These are phyloP conservation scores for Hypotaenidia philippensis DNA, from an alignment of 2,797 vertebrate genomes.

Conservation along the genomic window DNA sequence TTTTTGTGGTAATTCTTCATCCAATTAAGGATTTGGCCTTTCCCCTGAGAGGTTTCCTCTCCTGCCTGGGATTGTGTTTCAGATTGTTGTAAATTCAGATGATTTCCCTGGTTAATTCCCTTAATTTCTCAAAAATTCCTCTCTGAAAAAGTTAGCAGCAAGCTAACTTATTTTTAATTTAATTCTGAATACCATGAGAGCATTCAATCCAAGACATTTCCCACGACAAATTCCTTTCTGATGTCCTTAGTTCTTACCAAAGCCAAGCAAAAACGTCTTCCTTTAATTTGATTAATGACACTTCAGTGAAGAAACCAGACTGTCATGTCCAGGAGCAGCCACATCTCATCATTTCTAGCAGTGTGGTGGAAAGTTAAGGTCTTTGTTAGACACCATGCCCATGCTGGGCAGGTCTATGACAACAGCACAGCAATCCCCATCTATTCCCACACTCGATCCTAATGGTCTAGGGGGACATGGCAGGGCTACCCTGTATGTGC, in stretches of 20 bases:
- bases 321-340: not conserved
- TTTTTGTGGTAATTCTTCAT: not conserved
- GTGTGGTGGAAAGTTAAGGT: not conserved
- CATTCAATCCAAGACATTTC: not conserved
- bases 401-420: not conserved
- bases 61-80: not conserved
- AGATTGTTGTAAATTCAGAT: not conserved
- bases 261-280: not conserved
- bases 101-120: not conserved
- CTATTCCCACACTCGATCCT: not conserved
- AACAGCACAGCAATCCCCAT: not conserved
- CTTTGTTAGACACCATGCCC: not conserved
- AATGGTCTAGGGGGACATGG: not conserved
- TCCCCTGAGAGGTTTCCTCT: not conserved
- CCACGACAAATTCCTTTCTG: not conserved
- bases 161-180: not conserved
- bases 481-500: not conserved
- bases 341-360: not conserved
- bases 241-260: not conserved
- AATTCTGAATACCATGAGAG: not conserved
- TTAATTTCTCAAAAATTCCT: not conserved
- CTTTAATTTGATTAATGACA: not conserved
- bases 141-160: not conserved
- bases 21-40: not conserved
- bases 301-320: not conserved